phyloP scores from a whole-genome alignment of 2,888 invertebrate genomes.

The Dryadula phaetusa region DNA sequence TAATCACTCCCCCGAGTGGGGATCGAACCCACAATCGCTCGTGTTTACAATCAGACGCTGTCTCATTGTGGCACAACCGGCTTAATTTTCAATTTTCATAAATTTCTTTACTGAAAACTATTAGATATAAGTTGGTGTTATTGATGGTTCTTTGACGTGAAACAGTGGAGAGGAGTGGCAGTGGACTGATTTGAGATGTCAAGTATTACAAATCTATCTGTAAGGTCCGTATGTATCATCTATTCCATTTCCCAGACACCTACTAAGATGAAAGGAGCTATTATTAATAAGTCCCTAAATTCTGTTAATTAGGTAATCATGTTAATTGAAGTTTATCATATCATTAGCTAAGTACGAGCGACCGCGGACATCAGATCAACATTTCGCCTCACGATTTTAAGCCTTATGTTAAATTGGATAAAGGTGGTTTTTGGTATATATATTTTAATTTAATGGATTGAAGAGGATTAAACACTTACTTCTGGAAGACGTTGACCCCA shows the following conservation, averaged over 20 bases:
- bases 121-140: no score
- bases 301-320: slow-evolving; percentile 41
- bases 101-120: no score
- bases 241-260: slow-evolving; percentile 18
- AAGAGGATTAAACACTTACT: slow-evolving; percentile 15
- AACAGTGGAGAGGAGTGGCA: no score
- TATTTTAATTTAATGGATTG: slow-evolving; percentile 23
- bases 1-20: no score
- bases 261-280: slow-evolving; percentile 30
- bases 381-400: neutral
- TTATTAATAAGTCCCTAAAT: slow-evolving; percentile 41
- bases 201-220: neutral
- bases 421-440: neutral
- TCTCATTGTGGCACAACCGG: no score
- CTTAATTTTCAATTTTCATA: no score
- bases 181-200: no score
- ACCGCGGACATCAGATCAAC: slow-evolving; percentile 19
- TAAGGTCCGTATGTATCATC: slow-evolving; percentile 12
- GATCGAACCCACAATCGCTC: no score
- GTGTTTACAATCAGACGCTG: no score
- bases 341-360: slow-evolving; percentile 39
- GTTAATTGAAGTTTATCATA: slow-evolving; percentile 43
- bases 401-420: neutral
- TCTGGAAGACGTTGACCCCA: slow-evolving; percentile 10
- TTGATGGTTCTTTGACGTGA: no score